Conservation (phyloP, 2,113 vertebrate genomes). For the Oenanthe oenanthe region DNA sequence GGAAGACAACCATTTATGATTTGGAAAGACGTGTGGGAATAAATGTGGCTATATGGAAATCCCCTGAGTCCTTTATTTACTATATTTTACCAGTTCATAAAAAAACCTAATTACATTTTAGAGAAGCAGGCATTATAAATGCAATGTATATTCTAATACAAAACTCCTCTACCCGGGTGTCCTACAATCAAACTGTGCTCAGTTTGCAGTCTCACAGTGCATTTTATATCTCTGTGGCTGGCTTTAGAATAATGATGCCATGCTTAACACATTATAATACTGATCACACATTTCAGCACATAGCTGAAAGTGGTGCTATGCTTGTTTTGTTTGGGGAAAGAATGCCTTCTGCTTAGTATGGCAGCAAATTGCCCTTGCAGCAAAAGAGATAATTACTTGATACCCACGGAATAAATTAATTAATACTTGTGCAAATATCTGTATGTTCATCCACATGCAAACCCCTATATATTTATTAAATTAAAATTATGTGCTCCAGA, state of each 20-base stretch:
- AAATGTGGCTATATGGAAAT: constrained; percentile 89
- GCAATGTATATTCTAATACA: constrained; percentile 52
- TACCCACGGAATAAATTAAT: not conserved
- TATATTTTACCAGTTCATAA: constrained; percentile 92
- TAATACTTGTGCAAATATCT: constrained; percentile 21
- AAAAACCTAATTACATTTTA: constrained; percentile 89
- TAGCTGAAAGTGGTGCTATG: constrained; percentile 33
- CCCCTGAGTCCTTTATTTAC: constrained; percentile 88
- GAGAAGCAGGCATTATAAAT: constrained; percentile 57
- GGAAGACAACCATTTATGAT: constrained; percentile 97
- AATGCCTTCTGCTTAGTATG: constrained; percentile 21
- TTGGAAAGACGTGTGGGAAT: constrained; percentile 91
- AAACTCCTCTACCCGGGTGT: constrained; percentile 1
- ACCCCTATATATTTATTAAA: not conserved
- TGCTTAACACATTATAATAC: constrained; percentile 14
- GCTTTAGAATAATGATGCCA: constrained; percentile 47
- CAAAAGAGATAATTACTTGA: constrained; percentile 27
- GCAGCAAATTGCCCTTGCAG: constrained; percentile 34
- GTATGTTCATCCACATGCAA: not conserved
- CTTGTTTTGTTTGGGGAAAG: constrained; percentile 27
- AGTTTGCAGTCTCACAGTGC: not conserved
- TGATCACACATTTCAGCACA: constrained; percentile 28
- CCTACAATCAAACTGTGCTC: constrained; percentile 17
- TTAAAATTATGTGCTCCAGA: not conserved
- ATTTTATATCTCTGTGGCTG: constrained; percentile 24